Base-by-base conservation (phyloP, 2,888 invertebrate species). In the Papilio elwesi region DNA sequence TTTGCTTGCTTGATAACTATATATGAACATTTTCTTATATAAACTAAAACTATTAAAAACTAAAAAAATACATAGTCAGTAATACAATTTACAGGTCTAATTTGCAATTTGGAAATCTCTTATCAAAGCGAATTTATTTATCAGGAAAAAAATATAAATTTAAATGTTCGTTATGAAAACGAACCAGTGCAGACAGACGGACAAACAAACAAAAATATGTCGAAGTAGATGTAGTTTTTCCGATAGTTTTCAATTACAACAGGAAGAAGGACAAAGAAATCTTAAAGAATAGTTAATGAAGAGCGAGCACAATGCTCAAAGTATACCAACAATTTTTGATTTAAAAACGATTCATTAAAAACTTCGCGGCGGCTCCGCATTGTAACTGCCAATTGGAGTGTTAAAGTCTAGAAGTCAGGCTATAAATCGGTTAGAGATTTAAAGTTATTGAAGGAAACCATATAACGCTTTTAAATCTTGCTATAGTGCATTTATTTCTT, bases 261-360 rank as follows among this genome's bases (percentile, higher is more conserved):
- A 70, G 15, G 71, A 70, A n/a, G 71, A 75, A 76, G 76, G 78
- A 82, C 80, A 82, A 81, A 80, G 77, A 77, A 77, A 72, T 74
- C 76, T 79, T 78, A 78, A 79, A 82, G 80, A 71, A 80, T 78
- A 76, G 78, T 79, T 75, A 81, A 80, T 77, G 77, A 78, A 79
- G 76, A 78, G 76, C 76, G 78, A 78, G 80, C 78, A 80, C 80
- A 83, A 81, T 78, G 79, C 80, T 76, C 72, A 77, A 79, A 79
- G 79, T 81, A 81, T 78, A 79, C 78, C 70, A 78, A 80, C 79
- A 77, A 81, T 81, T 82, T 81, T 80, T 78, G 77, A 77, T 78
- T 79, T 78, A 73, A 79, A 80, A 82, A 82, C 80, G 82, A 81
- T 84, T 85, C 84, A 84, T 86, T 85, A 85, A 82, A 82, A 84